A percentile compares a stretch with the other conserved stretches of the same genome.
Evolutionary conservation across 2,113 vertebrate genomes (phyloP).

Genomic region (Setophaga kirtlandii): DNA sequence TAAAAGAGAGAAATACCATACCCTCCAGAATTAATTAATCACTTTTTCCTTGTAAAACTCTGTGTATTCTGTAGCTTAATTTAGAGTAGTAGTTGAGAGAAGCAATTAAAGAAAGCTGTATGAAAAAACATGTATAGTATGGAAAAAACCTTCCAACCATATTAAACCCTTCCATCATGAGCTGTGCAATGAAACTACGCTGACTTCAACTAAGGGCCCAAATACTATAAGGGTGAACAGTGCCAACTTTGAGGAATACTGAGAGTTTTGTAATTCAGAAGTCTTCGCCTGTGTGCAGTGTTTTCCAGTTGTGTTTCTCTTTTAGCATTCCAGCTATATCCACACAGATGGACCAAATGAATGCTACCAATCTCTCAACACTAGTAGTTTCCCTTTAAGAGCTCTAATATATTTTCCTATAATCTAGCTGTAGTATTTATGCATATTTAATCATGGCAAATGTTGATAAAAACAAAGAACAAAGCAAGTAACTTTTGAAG

Average conservation of each 20-base stretch:
- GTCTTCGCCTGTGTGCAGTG: neutral
- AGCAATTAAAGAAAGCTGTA: neutral
- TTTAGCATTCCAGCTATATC: neutral
- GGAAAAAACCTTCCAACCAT: neutral
- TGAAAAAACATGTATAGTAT: neutral
- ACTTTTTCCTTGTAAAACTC: neutral
- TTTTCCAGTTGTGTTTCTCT: neutral
- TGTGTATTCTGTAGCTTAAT: neutral
- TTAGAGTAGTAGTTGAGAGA: neutral
- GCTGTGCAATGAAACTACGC: neutral
- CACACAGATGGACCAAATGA: neutral
- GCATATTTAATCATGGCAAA: neutral
- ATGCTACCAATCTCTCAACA: neutral
- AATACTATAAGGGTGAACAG: neutral
- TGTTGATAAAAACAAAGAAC: neutral
- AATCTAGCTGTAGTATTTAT: neutral
- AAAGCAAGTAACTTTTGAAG: neutral
- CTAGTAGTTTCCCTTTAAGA: neutral
- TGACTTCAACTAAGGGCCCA: neutral
- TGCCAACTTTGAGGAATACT: neutral
- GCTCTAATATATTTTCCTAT: neutral
- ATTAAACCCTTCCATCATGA: neutral
- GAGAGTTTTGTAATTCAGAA: neutral
- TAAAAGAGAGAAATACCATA: neutral
- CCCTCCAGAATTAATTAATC: neutral